Evolutionary conservation across 2,888 invertebrate genomes (phyloP).

Genomic region (Apamea epomidion): DNA sequence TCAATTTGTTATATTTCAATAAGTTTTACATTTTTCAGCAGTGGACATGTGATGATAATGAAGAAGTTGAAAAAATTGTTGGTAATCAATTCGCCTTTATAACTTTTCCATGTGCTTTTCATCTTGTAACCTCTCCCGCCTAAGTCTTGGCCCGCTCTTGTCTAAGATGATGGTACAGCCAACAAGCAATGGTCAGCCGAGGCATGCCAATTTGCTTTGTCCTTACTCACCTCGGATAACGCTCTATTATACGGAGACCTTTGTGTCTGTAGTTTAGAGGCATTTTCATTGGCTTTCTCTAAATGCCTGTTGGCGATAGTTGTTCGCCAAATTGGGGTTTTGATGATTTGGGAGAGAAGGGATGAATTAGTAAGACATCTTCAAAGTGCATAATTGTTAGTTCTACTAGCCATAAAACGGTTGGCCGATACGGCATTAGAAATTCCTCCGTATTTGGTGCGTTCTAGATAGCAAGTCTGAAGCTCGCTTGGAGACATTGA

Average conservation of each 20-base stretch:
- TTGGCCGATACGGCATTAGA: background rate
- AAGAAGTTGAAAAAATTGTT: no score
- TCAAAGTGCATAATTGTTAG: background rate
- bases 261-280: constrained; percentile 60
- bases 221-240: constrained; percentile 72
- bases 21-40: background rate
- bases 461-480: background rate
- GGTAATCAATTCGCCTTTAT: background rate
- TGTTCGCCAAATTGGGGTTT: constrained; percentile 51
- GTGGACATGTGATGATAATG: no score
- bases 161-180: constrained; percentile 73
- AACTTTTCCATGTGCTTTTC: background rate
- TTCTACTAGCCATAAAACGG: background rate
- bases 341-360: constrained; percentile 33
- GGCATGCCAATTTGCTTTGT: constrained; percentile 80
- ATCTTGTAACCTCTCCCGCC: constrained; percentile 26
- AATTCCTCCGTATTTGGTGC: no score
- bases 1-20: background rate
- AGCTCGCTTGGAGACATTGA: background rate
- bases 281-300: constrained; percentile 65
- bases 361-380: constrained; percentile 16
- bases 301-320: constrained; percentile 57
- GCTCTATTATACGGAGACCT: constrained; percentile 69
- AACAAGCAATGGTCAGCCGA: constrained; percentile 81
- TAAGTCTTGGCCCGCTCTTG: constrained; percentile 59